These are phyloP conservation scores for Seira musarum DNA, from an alignment of 2,888 invertebrate species.

Conservation along the genomic window DNA sequence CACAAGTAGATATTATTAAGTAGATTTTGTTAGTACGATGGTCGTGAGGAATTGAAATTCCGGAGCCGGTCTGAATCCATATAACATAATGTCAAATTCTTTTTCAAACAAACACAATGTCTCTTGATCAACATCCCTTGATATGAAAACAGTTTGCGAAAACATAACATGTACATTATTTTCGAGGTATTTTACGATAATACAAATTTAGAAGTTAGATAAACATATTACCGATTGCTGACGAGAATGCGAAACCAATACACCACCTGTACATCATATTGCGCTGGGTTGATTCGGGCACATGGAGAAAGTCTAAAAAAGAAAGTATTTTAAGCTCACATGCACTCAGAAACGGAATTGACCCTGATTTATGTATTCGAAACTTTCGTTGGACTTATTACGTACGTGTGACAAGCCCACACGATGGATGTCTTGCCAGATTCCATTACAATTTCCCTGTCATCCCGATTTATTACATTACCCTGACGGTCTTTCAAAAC, in stretches of 20 bases:
- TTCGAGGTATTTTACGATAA: background rate
- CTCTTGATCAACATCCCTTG: slow-evolving; percentile 52
- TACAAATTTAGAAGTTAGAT: background rate
- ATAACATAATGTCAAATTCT: slow-evolving; percentile 63
- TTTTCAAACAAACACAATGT: slow-evolving; percentile 63
- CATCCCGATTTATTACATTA: slow-evolving; percentile 21
- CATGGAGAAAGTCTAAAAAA: slow-evolving; percentile 62
- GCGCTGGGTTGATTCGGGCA: slow-evolving; percentile 55
- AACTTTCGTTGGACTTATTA: background rate
- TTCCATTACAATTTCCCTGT: slow-evolving; percentile 51
- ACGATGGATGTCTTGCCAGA: slow-evolving; percentile 59
- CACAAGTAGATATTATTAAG: background rate
- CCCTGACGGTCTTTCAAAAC: no score
- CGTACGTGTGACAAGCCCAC: slow-evolving; percentile 53
- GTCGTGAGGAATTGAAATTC: slow-evolving; percentile 62
- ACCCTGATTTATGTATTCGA: background rate
- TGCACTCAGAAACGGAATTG: no score
- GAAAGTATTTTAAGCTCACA: no score
- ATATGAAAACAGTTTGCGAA: no score
- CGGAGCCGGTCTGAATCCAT: slow-evolving; percentile 64
- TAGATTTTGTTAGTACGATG: slow-evolving; percentile 32
- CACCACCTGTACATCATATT: slow-evolving; percentile 46
- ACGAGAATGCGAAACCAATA: slow-evolving; percentile 59
- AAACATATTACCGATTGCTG: slow-evolving; percentile 51
- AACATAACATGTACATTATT: no score